Evolutionary conservation across 35 echinoderm and acorn worm species (phyloP).

Genomic region (Acanthaster planci): DNA sequence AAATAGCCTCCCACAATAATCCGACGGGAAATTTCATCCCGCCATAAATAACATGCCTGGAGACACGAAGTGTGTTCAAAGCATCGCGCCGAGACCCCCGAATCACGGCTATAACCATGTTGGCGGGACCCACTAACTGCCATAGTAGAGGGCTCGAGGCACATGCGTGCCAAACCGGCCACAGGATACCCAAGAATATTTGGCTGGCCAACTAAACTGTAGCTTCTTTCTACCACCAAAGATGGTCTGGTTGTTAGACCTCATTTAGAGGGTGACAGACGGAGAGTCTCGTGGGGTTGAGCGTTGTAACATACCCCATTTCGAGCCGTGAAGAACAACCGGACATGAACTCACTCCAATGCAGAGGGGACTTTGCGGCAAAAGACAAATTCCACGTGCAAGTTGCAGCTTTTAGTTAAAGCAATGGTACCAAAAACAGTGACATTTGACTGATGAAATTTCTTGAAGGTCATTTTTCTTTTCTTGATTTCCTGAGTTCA

Average conservation of each 20-base stretch:
- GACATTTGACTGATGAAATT: too few species aligned
- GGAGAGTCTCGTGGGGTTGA: background rate
- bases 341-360: background rate
- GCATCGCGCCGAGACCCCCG: background rate
- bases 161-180: too few species aligned
- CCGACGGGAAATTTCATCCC: constrained; percentile 19
- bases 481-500: too few species aligned
- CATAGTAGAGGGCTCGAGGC: background rate
- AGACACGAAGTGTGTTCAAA: constrained; percentile 23
- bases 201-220: too few species aligned
- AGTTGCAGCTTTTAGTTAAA: too few species aligned
- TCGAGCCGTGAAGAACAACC: background rate
- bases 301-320: background rate
- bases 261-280: constrained; percentile 16
- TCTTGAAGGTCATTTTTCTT: too few species aligned
- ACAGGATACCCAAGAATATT: too few species aligned
- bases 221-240: background rate
- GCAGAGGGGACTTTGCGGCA: constrained; percentile 14
- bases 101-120: background rate
- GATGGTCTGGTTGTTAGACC: constrained; percentile 13
- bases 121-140: background rate
- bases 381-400: constrained; percentile 12
- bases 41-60: constrained; percentile 9
- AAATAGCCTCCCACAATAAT: constrained; percentile 12
- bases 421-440: too few species aligned